Base-by-base conservation (phyloP, 2,888 invertebrate species). In the Pegoplata infirma region DNA sequence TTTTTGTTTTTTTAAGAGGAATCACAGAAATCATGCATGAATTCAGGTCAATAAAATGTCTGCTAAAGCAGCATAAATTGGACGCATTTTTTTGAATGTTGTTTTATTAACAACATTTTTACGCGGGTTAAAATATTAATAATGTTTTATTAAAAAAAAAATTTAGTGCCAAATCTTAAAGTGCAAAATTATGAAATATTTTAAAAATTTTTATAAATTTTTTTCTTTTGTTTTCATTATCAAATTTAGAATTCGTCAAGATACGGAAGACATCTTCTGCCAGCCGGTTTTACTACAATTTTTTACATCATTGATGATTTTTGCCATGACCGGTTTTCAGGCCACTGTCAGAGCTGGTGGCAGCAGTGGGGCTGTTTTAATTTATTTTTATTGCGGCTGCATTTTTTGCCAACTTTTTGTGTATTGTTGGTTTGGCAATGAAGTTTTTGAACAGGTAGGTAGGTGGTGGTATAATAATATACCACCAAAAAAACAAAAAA, bases 361-460 rank as follows among this genome's bases (percentile, higher is more conserved):
- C 1, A 83, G 84, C 1, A 82, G 77, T 44, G 83, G 81, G 6
- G 68, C 83, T 6, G 12, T 82, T 10, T 61, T 86, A 2, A 83
- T 86, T 73, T 86, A 85, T 53, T 82, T 83, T 0, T 81, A 86
- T 53, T 82, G 84, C 12, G 75, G 81, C 55, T 86, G 86, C 49
- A 82, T 85, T 21, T 82, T 87, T 14, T 81, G 80, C 3, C 82
- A 88, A 25, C 73, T 88, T 3, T 84, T 86, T 7, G 21, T 84
- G 1, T 86, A 85, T 32, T 87, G 86, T 56, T 87, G 84, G 83
- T 86, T 84, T 56, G 86, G 85, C n/a, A 87, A 85, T 67, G 84
- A 86, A 58, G 84, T 85, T 1, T 83, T 81, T 28, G 85, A 84
- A 16, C 84, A 85, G 83, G 85, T 84, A 67, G 10, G 59, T 36